Percentiles rank a stretch among this genome's conserved stretches.
phyloP scores from a whole-genome alignment of 2,797 vertebrate genomes.

The Acanthiza pusilla region DNA sequence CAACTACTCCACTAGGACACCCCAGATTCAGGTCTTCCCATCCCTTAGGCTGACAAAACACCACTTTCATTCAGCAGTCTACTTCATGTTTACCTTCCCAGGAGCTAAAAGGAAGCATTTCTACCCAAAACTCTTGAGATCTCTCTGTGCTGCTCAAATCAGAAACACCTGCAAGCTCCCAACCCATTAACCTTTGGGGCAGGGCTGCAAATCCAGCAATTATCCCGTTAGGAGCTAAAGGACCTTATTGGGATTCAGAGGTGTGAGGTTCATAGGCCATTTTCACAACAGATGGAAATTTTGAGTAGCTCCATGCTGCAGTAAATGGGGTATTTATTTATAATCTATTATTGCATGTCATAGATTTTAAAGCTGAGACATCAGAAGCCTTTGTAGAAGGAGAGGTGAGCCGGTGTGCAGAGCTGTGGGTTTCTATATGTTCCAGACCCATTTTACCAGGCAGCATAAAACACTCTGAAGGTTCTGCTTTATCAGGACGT shows the following conservation, averaged over 20 bases:
- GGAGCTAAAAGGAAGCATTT: not conserved
- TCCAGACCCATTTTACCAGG: not conserved
- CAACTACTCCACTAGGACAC: not conserved
- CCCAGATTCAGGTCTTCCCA: not conserved
- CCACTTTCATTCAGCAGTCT: not conserved
- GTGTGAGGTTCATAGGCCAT: not conserved
- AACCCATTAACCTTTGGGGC: not conserved
- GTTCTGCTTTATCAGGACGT: not conserved
- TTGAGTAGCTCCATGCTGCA: not conserved
- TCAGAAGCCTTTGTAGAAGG: not conserved
- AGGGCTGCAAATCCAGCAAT: not conserved
- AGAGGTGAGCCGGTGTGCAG: not conserved
- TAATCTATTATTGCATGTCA: not conserved
- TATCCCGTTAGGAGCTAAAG: not conserved
- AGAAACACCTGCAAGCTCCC: not conserved
- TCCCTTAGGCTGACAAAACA: not conserved
- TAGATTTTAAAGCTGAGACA: rapidly evolving
- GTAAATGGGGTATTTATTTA: not conserved
- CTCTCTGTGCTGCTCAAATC: not conserved
- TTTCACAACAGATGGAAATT: not conserved
- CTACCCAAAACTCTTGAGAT: not conserved
- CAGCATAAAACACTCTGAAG: not conserved
- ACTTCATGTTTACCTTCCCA: not conserved
- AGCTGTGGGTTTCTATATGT: not conserved
- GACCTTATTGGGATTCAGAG: not conserved